A percentile compares a stretch with the other conserved stretches of the same genome.
Evolutionary conservation across 2,113 vertebrate genomes (phyloP).

Genomic region (Chelonoidis abingdonii): DNA sequence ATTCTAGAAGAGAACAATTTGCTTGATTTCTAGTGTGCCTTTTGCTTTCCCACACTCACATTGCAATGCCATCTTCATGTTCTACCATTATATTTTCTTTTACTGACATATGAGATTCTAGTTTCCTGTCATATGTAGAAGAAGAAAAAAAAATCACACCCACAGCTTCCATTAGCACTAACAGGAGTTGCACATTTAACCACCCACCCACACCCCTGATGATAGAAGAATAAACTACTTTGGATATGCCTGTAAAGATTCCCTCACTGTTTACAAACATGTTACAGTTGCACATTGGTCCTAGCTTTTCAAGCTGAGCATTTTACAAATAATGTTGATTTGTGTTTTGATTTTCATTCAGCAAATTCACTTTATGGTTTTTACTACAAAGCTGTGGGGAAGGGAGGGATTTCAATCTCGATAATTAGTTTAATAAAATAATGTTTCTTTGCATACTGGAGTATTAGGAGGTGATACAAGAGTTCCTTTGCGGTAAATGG

Average conservation of each 20-base stretch:
- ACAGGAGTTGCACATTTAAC: background rate
- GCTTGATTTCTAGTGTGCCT: background rate
- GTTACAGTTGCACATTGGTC: background rate
- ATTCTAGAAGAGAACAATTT: background rate
- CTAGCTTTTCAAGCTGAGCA: constrained; percentile 46
- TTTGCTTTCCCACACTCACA: background rate
- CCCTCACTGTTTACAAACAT: background rate
- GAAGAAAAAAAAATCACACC: background rate
- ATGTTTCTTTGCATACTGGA: constrained; percentile 63
- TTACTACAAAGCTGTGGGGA: constrained; percentile 47
- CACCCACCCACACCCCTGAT: background rate
- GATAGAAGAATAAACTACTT: background rate
- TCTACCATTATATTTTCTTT: background rate
- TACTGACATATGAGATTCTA: background rate
- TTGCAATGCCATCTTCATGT: accelerated
- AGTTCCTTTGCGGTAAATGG: constrained; percentile 51
- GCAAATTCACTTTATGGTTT: constrained; percentile 55
- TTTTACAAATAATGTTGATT: constrained; percentile 45
- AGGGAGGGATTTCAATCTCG: constrained; percentile 56
- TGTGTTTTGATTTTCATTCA: constrained; percentile 67
- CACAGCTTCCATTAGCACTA: accelerated
- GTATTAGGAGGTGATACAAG: constrained; percentile 50
- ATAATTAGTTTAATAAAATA: constrained; percentile 68
- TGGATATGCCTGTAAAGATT: background rate
- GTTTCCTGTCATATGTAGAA: constrained; percentile 22